Conservation (phyloP, 2,113 vertebrate genomes). For the Bothrops jararaca region DNA sequence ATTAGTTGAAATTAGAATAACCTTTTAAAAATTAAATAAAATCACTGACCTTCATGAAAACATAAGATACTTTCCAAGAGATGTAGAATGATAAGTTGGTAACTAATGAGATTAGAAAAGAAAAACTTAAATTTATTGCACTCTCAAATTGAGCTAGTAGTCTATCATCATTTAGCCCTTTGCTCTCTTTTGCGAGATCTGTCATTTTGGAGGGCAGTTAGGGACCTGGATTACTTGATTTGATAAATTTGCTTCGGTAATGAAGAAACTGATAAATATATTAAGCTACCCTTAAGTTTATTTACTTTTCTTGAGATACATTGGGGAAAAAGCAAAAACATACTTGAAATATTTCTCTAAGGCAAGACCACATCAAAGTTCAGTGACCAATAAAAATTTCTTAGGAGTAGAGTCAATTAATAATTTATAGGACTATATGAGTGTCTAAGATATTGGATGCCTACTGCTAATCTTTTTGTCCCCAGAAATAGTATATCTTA, state of each 20-base stretch:
- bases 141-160: neutral
- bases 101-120: neutral
- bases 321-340: slow-evolving; percentile 1
- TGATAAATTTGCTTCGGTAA: neutral
- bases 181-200: neutral
- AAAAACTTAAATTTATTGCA: neutral
- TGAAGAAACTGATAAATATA: neutral
- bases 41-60: neutral
- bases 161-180: neutral
- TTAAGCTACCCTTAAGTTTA: neutral
- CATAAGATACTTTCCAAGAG: neutral
- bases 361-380: neutral
- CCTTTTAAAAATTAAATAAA: neutral
- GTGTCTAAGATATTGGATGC: neutral
- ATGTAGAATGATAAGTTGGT: neutral
- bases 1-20: neutral
- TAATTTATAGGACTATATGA: neutral
- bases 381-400: neutral
- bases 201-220: neutral
- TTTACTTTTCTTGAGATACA: neutral
- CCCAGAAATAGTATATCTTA: neutral
- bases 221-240: neutral
- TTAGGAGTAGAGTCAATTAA: neutral
- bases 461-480: neutral
- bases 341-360: neutral